These are phyloP conservation scores for Tragelaphus buxtoni DNA, from an alignment of 2,113 vertebrate genomes.

Conservation along the genomic window DNA sequence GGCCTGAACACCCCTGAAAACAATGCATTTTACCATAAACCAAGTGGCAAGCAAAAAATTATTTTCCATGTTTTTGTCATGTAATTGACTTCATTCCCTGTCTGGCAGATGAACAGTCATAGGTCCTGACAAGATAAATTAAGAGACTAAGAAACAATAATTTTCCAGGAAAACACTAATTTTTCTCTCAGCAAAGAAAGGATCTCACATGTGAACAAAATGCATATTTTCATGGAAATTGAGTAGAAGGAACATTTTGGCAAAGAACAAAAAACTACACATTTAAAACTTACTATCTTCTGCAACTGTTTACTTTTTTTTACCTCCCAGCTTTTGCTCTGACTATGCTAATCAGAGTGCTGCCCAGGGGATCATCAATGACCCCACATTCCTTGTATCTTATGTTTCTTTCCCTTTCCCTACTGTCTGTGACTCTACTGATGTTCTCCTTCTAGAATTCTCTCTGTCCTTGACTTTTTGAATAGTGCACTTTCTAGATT, in stretches of 20 bases:
- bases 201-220: neutral
- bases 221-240: neutral
- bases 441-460: neutral
- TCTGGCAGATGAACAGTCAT: neutral
- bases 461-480: neutral
- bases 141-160: neutral
- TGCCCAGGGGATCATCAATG: too few species aligned
- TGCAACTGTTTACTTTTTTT: neutral
- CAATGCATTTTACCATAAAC: neutral
- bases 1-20: neutral
- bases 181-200: neutral
- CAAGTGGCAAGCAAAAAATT: neutral
- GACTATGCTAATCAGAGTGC: neutral
- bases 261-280: neutral
- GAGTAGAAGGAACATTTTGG: neutral
- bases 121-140: neutral
- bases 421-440: accelerated
- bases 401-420: too few species aligned
- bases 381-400: accelerated
- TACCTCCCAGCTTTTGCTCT: neutral
- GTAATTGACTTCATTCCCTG: neutral
- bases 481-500: neutral
- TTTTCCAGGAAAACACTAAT: neutral
- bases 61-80: neutral
- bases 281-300: neutral